phyloP scores from a whole-genome alignment of 2,888 invertebrate genomes.

The Steinernema scapterisci region DNA sequence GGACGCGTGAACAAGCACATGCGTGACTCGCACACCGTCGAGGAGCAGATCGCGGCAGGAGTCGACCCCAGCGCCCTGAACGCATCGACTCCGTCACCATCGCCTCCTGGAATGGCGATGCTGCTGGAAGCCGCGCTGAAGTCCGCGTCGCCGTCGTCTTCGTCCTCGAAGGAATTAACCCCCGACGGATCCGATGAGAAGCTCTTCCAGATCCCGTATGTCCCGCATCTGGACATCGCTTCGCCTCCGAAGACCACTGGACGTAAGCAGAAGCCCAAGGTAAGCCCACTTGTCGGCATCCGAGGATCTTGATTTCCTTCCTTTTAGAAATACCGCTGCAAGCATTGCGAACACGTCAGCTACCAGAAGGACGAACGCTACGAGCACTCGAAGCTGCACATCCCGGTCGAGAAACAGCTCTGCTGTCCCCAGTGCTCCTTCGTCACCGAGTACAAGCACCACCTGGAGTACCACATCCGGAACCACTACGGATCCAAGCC shows the following conservation, averaged over 20 bases:
- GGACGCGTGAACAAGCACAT: slow-evolving; percentile 72
- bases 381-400: slow-evolving; percentile 86
- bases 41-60: slow-evolving; percentile 67
- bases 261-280: slow-evolving; percentile 72
- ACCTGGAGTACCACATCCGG: slow-evolving; percentile 91
- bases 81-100: slow-evolving; percentile 37
- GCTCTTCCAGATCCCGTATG: slow-evolving; percentile 9
- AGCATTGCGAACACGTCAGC: slow-evolving; percentile 84
- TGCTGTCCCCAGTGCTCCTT: slow-evolving; percentile 91
- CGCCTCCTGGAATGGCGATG: not conserved
- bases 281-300: too few relatives aligned
- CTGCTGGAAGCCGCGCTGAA: not conserved
- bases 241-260: slow-evolving; percentile 36
- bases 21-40: slow-evolving; percentile 71
- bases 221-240: slow-evolving; percentile 22
- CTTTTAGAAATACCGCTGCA: slow-evolving; percentile 79
- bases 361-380: slow-evolving; percentile 89
- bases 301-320: too few relatives aligned
- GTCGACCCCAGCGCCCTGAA: slow-evolving; percentile 51
- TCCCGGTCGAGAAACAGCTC: slow-evolving; percentile 87
- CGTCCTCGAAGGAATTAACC: slow-evolving; percentile 6
- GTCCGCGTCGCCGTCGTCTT: not conserved
- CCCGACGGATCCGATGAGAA: not conserved
- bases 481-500: slow-evolving; percentile 95
- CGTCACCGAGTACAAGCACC: slow-evolving; percentile 97